These are phyloP conservation scores for Meiosimyza decipiens DNA, from an alignment of 2,888 invertebrate species.

Conservation along the genomic window DNA sequence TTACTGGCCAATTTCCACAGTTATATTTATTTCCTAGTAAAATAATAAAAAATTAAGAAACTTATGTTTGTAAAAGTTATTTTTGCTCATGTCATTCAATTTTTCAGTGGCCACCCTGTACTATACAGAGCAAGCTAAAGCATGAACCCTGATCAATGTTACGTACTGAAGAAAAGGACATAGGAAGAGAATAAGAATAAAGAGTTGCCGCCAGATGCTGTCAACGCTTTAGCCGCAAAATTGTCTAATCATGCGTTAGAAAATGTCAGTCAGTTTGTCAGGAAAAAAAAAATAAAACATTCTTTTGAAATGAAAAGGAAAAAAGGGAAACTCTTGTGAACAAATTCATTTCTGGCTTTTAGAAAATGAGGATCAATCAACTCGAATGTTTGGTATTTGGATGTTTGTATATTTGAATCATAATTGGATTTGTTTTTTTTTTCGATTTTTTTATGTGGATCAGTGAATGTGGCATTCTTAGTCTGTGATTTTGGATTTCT, in stretches of 20 bases:
- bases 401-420: slow-evolving; percentile 33
- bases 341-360: background rate
- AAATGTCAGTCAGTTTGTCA: slow-evolving; percentile 16
- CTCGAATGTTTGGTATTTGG: background rate
- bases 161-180: too few species aligned
- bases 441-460: too few species aligned
- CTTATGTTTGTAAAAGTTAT: too few species aligned
- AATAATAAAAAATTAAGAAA: too few species aligned
- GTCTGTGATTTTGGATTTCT: background rate
- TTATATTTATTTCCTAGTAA: too few species aligned
- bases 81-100: too few species aligned
- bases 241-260: slow-evolving; percentile 40
- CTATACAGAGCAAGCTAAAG: too few species aligned
- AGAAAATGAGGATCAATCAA: background rate
- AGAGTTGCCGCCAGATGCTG: slow-evolving; percentile 17
- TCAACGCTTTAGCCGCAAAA: slow-evolving; percentile 39
- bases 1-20: too few species aligned
- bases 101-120: too few species aligned
- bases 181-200: background rate
- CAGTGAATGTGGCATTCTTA: too few species aligned
- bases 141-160: too few species aligned
- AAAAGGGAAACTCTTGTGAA: background rate
- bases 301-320: background rate
- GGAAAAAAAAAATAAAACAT: background rate
- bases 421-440: slow-evolving; percentile 36